Evolutionary conservation across 2,888 invertebrate species (phyloP).

Genomic region (Eupithecia vulgata): DNA sequence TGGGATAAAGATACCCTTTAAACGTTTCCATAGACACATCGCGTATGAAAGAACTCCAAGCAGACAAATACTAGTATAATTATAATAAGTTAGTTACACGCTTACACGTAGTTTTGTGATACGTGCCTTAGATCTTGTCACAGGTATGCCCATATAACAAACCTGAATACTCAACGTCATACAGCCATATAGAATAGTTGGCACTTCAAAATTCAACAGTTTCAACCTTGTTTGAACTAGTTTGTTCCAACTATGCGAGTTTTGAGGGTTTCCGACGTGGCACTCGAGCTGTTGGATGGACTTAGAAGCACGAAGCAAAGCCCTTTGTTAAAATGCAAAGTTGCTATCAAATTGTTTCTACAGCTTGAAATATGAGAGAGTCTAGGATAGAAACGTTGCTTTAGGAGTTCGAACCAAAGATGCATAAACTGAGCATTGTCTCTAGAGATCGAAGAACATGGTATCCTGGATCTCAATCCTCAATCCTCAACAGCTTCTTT

Average conservation of each 20-base stretch:
- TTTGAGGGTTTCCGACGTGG: constrained; percentile 40
- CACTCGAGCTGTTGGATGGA: constrained; percentile 31
- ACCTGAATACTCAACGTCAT: constrained; percentile 34
- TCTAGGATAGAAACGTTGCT: neutral
- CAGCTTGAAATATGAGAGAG: neutral
- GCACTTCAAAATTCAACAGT: constrained; percentile 57
- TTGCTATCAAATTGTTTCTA: constrained; percentile 18
- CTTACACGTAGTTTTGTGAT: neutral
- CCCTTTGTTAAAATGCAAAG: constrained; percentile 38
- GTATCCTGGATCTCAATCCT: no score
- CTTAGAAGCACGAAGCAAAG: constrained; percentile 33
- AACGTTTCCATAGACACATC: no score
- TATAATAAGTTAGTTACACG: no score
- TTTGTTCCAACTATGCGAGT: constrained; percentile 55
- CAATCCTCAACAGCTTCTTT: no score
- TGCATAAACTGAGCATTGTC: neutral
- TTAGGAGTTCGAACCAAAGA: neutral
- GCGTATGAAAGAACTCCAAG: no score
- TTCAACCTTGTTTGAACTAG: constrained; percentile 55
- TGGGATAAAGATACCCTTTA: no score
- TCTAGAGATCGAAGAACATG: no score
- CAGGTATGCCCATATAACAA: neutral
- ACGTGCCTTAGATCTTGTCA: neutral
- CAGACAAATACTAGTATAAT: no score
- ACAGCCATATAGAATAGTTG: constrained; percentile 51